Percentiles rank a stretch among this genome's conserved stretches.
Evolutionary conservation across 2,113 vertebrate genomes (phyloP).

Genomic region (Anguilla japonica): DNA sequence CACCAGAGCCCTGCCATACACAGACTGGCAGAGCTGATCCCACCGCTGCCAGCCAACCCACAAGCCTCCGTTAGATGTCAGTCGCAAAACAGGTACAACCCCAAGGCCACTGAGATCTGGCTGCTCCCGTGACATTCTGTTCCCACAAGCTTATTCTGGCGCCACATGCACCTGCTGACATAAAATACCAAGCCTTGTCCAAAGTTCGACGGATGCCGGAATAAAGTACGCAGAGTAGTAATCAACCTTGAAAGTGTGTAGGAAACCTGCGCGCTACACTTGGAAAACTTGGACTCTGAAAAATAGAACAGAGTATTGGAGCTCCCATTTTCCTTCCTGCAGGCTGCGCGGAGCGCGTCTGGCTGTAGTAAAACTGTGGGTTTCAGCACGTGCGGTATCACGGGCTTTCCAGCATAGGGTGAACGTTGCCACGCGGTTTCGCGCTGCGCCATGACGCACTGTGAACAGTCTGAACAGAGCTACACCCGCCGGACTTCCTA

Average conservation of each 20-base stretch:
- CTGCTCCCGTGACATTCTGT: neutral
- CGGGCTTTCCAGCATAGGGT: neutral
- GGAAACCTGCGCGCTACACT: neutral
- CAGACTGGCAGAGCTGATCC: neutral
- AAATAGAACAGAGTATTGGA: neutral
- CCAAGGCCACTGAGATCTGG: neutral
- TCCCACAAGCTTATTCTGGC: neutral
- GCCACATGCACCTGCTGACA: neutral
- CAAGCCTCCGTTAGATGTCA: neutral
- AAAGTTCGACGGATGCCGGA: neutral
- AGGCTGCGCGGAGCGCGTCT: neutral
- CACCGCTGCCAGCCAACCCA: neutral
- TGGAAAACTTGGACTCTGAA: neutral
- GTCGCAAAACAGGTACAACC: neutral
- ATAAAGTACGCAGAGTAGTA: neutral
- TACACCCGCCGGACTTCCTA: neutral
- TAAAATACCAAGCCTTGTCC: neutral
- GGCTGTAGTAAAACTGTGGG: neutral
- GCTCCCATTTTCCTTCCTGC: neutral
- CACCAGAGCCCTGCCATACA: neutral
- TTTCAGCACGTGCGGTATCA: neutral
- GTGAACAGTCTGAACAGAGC: neutral
- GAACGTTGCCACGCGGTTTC: constrained; percentile 2
- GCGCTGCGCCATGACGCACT: neutral
- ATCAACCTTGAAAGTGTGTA: neutral